Conservation (phyloP, 2,797 vertebrate genomes). For the Molothrus ater region DNA sequence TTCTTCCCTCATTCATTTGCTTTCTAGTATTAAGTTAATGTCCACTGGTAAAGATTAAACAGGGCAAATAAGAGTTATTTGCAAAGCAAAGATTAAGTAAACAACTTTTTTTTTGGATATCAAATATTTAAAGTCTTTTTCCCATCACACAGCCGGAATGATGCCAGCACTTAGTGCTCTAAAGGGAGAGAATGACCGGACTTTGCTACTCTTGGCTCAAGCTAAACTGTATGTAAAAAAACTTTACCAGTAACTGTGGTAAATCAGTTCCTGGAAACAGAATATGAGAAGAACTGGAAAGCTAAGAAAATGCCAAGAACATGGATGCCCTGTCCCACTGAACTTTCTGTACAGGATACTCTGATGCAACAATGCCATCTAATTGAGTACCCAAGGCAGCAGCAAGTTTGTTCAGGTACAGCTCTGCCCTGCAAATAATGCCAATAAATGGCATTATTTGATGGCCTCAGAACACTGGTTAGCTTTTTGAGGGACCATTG, state of each 20-base stretch:
- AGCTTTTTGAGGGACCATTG: not conserved
- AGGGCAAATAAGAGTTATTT: constrained; percentile 28
- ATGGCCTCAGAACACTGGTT: not conserved
- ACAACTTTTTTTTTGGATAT: not conserved
- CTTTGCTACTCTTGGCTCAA: not conserved
- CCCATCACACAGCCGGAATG: not conserved
- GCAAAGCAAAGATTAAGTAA: constrained; percentile 25
- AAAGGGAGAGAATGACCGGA: not conserved
- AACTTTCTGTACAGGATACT: not conserved
- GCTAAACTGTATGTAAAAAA: not conserved
- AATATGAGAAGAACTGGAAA: not conserved
- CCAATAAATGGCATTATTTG: not conserved
- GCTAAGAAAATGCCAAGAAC: not conserved
- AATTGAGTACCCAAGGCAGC: not conserved
- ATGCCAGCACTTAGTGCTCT: not conserved
- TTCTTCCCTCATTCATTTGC: not conserved
- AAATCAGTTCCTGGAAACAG: not conserved
- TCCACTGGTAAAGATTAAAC: constrained; percentile 57
- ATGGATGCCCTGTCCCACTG: not conserved
- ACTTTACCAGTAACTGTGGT: not conserved
- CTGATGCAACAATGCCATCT: not conserved
- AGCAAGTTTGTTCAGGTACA: not conserved
- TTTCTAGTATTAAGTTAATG: not conserved
- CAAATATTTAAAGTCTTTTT: not conserved
- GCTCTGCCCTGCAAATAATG: not conserved